phyloP scores from a whole-genome alignment of 2,113 vertebrate genomes.

The Alligator sinensis region DNA sequence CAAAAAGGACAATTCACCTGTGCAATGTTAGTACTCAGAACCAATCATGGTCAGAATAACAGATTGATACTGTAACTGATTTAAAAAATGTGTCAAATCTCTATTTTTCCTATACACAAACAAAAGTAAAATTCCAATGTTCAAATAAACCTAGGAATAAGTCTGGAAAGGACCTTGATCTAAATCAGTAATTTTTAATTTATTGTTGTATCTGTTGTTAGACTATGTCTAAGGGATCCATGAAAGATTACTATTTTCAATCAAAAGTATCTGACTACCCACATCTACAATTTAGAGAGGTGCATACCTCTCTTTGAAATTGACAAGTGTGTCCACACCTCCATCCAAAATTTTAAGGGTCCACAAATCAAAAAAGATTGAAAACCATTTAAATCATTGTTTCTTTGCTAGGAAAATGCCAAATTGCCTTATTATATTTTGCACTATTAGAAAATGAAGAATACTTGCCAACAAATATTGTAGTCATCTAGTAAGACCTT shows the following conservation, averaged over 20 bases:
- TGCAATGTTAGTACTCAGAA: not conserved
- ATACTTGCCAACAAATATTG: not conserved
- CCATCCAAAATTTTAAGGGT: too few species aligned
- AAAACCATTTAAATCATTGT: not conserved
- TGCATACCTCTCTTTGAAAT: too few species aligned
- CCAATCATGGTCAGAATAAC: not conserved
- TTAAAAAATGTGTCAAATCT: not conserved
- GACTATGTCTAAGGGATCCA: too few species aligned
- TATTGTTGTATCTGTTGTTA: too few species aligned
- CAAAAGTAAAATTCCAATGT: not conserved
- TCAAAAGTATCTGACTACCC: too few species aligned
- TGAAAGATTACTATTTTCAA: too few species aligned
- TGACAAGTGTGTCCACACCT: too few species aligned
- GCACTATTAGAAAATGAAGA: not conserved
- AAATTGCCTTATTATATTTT: not conserved
- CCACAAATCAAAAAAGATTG: too few species aligned
- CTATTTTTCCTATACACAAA: not conserved
- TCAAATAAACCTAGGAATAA: not conserved
- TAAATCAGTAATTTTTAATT: not conserved
- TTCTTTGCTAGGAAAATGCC: not conserved
- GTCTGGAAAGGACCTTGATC: not conserved
- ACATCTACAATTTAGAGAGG: too few species aligned
- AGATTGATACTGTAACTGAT: not conserved
- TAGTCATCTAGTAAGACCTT: not conserved
- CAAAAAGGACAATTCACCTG: not conserved